Base-by-base conservation (phyloP, 2,797 vertebrate species). In the Ptychobarbus kaznakovi region DNA sequence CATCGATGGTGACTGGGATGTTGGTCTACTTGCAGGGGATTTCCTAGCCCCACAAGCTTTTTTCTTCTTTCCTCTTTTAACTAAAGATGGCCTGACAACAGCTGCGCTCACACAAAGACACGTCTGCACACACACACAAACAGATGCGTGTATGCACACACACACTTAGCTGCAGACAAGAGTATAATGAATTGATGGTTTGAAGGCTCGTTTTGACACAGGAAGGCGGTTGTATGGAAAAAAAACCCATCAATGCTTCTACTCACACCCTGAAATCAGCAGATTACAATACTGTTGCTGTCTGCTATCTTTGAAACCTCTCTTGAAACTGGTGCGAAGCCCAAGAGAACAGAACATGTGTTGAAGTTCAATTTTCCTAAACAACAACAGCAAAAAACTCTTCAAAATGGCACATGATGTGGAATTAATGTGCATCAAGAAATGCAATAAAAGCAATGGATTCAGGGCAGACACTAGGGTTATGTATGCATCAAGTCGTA, bases 1-100 rank as follows among this genome's bases (percentile, higher is more conserved):
- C 90, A 83, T 90, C 92, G 85, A 90, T 91, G 90, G 90, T 92
- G 93, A 90, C 90, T 92, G 90, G 92, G 92, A 93, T 94, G 92
- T 92, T 93, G 93, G 94, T 91, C 75, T 88, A 66, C 88, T 93
- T 93, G 94, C 89, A 92, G 94, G 95, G 95, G 95, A 95, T 96
- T 96, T 96, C 95, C 95, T 96, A 89, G 12, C 93, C 93, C 91
- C 93, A 92, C 90, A 89, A 84, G 53, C 51, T 84, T 35, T 92
- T 92, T 91, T 93, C 94, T 93, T 94, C 90, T 94, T 88, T 94
- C 95, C 95, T 95, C 94, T 95, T 95, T 94, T 94, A 95, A 93
- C 93, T 91, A 91, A 93, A 94, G 90, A 93, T 92, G 87, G 92
- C 90, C 90, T 90, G 90, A 95, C 93, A 94, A 91, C 94, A 95